Evolutionary conservation across 1,140 invertebrate genomes (phyloP), one percentile per base, ranked within the genome.

Genomic region (Drosophila rufa): DNA sequence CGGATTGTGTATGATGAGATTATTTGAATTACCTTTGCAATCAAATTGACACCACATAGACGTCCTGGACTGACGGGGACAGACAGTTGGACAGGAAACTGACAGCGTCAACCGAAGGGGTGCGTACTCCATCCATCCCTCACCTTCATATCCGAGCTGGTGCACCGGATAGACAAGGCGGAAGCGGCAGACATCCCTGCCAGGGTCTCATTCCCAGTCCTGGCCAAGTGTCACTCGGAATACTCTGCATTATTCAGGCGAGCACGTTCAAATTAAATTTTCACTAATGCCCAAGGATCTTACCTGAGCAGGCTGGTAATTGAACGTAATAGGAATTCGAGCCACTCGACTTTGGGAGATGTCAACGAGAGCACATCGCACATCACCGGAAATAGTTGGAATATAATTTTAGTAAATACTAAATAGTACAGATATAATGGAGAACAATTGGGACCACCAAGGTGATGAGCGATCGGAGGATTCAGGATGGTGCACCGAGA

Each of bases 21-120:
- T 86, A 86, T 86, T 86, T 81, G 82, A 86, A 86, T 86, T 86
- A 86, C 82, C 75, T 86, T 82, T 86, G 82, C 82, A 86, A 86
- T 86, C 82, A 86, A 86, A 86, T 86, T 86, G 82, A 86, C 82
- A 86, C 82, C 82, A 75, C 79, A 79, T 82, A 85, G 74, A 85
- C 78, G 56, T 62, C 59, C 80, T n/a, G 59, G 71, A 82, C 80
- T 45, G 69, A 61, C 50, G 25, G 46, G 75, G 79, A 78, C 64
- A 74, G 80, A 68, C 74, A 67, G 74, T 59, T 56, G 27, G 74
- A 64, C 58, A 70, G 80, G 64, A 75, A 82, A 55, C 57, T 67
- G 79, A 74, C 58, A 74, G 59, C 30, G 57, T 46, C 53, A 51
- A 56, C 50, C 12, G 57, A 47, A 55, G 53, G 56, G 40, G 42